Base-by-base conservation (phyloP, 2,113 vertebrate species). In the Pollachius pollachius region DNA sequence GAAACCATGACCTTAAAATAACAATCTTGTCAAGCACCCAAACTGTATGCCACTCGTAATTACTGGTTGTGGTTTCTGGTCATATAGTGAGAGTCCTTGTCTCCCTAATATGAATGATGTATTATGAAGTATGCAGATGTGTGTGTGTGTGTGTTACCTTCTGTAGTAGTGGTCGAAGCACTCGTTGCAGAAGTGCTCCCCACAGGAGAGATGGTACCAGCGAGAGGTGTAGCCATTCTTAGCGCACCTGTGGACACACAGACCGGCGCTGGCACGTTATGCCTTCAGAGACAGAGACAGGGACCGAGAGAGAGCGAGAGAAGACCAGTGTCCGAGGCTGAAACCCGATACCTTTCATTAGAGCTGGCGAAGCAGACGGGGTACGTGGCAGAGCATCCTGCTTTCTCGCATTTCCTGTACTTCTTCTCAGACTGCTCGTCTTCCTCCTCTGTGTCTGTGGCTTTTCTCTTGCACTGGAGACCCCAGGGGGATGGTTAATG, bases 181-280 rank as follows among this genome's bases (percentile, higher is more conserved):
- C 80, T 99, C 97, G 27, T 99, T 99, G 87, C 97, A 99, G 86
- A 99, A 99, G 89, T 99, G 97, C 62, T 99, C 97, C 15, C 97
- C 97, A 64, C 97, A 99, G 61, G 97, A 99, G 21, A 99, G 92
- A 64, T 99, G 97, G 84, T 99, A 99, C 97, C 97, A 99, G 70
- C 97, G 93, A 0, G 97, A 98, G 0, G 97, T 99, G 73, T 99
- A 99, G 11, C 97, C 96, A 52, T 99, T 99, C 87, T 97, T 99
- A 59, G 97, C 97, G 81, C 97, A 99, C 76, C 97, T 99, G 91
- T 82, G 72, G 27, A 65, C 7, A 65, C 15, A 11, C 25, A 34
- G 15, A 34, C 25, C 82, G 1, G 23, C 15, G 54, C n/a, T 57
- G n/a, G 54, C 41, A 13, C 41, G 41, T 48, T 9, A 48, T 13